A percentile compares a stretch with the other conserved stretches of the same genome.
Conservation (phyloP, 1,140 invertebrate species). For the Hesperophylax magnus region DNA sequence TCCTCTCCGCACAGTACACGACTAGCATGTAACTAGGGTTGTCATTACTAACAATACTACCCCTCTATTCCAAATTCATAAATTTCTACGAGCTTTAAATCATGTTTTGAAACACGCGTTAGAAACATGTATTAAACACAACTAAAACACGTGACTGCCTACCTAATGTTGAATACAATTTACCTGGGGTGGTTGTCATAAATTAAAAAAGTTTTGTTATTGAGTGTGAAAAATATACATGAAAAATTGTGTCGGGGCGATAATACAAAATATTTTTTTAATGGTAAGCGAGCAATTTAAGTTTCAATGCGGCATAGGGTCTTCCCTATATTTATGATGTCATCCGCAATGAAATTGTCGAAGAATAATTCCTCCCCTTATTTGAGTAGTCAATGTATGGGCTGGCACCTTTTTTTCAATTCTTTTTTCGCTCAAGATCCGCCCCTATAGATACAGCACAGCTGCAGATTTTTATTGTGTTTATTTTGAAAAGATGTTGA, state of each 20-base stretch:
- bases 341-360: conserved; percentile 54
- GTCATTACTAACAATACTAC: no score
- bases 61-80: no score
- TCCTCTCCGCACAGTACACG: no score
- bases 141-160: not conserved
- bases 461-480: no score
- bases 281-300: not conserved
- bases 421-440: not conserved
- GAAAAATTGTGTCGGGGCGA: not conserved
- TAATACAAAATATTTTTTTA: not conserved
- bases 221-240: not conserved
- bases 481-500: no score
- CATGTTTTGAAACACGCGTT: no score
- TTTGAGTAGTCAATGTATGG: conserved; percentile 50
- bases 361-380: conserved; percentile 53
- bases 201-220: not conserved
- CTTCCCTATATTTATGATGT: conserved; percentile 48
- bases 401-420: conserved; percentile 46
- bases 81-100: no score
- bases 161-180: not conserved
- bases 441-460: no score
- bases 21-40: no score
- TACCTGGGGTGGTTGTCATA: not conserved
- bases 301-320: conserved; percentile 14
- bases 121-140: no score